Base-by-base conservation (phyloP, 1,140 invertebrate genomes). In the Hylaeus volcanicus region DNA sequence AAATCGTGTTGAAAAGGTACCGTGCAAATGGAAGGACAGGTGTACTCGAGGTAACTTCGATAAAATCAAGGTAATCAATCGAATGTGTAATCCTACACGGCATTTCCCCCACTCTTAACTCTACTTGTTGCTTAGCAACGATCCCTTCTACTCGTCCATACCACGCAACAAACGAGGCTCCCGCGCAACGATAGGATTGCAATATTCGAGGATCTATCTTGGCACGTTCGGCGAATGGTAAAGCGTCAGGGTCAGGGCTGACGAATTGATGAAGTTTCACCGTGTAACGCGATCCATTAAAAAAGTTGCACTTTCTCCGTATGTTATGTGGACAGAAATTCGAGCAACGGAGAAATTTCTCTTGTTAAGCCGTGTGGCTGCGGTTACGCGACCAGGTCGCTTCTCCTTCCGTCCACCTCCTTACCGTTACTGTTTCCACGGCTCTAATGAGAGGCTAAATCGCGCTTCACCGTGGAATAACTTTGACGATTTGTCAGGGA, bases 271-370 rank as follows among this genome's bases (percentile, higher is more conserved):
- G 60, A 53, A 48, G 65, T 53, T 37, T 6, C 41, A 11, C 9
- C 58, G 11, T 5, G 73, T n/a, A 41, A 14, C 11, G 5, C 48
- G 51, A 6, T 39, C 26, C 1, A 61, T 12, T 9, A 45, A 79
- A 76, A 26, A 73, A 75, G 8, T 39, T 56, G 26, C 12, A 70
- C 85, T 86, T 86, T 83, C 84, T 75, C 84, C 58, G 58, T 56
- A n/a, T 11, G 60, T 85, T 82, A 86, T 69, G 73, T 78, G 82
- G 73, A 80, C 78, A 86, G 84, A 79, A 86, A 86, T 86, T 86
- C 76, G 81, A 86, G 84, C 64, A 80, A 82, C 61, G 9, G 75
- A 82, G 63, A 79, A 86, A 86, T 86, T 86, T 86, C 76, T 80
- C 84, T 75, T 58, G 15, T 37, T 56, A 61, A 75, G 43, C 41